Evolutionary conservation across 2,888 invertebrate genomes (phyloP), one percentile per base, ranked within the genome.

Genomic region (Epirrhoe alternata): DNA sequence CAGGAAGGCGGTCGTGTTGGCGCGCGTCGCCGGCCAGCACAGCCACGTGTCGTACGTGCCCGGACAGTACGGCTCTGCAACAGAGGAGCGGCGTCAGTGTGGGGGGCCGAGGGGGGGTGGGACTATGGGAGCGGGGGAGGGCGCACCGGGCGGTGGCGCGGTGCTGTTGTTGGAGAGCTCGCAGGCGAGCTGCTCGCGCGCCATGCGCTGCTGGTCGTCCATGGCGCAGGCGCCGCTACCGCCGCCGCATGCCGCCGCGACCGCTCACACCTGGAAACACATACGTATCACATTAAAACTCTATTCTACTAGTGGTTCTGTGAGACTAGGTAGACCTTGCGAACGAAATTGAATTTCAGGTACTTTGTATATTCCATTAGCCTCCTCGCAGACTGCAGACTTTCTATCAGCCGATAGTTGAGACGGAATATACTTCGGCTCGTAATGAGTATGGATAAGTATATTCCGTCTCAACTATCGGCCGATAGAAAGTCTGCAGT

Each of bases 1-100:
- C 72, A 94, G 95, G 86, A 89, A 94, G 47, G 96, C 97, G 62
- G 94, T 94, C 74, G 89, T 82, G 76, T 96, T 97, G 77, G 95
- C 94, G 47, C 93, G 90, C 12, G 97, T 97, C 91, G 95, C 95
- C 69, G 96, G 96, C 94, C 95, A 95, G 86, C 97, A 98, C 31
- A 96, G 94, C 97, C 97, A 97, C 58, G 96, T 95, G 89, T 98
- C 97, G 90, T 96, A 98, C 33, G 96, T 95, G 72, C 96, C 95
- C 53, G 94, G 94, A 86, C 97, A 97, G 88, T 94, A 95, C 52
- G 90, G 75, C 24, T 92, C 96, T 95, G 91, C 42, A 68, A 90
- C 14, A 49, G 24, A 42, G 30, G 47, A 30, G 56, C 7, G 8
- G 16, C 12, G 33, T 45, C 16, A 51, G 54, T 7, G 17, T 38